phyloP scores from a whole-genome alignment of 2,797 vertebrate species.

The Myotis planiceps region DNA sequence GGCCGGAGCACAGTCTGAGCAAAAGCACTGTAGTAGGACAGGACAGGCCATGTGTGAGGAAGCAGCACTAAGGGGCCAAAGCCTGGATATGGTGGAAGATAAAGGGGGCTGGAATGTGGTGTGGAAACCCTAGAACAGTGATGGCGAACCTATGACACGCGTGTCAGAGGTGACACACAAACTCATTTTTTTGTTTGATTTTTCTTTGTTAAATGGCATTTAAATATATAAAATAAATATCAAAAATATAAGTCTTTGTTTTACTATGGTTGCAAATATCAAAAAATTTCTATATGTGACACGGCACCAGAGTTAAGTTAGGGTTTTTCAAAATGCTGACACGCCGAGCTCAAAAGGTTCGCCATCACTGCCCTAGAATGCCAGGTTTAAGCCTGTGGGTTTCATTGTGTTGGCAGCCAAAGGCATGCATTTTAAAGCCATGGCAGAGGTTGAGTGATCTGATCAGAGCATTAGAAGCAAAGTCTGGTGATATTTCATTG shows the following conservation, averaged over 20 bases:
- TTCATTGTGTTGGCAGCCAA: neutral
- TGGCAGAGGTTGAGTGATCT: neutral
- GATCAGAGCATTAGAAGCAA: neutral
- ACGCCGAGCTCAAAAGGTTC: too few relatives aligned
- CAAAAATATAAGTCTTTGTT: too few relatives aligned
- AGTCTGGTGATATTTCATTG: neutral
- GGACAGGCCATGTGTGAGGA: accelerated
- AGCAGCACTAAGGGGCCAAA: neutral
- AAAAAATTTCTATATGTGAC: too few relatives aligned
- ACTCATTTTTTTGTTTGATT: too few relatives aligned
- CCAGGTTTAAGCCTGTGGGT: neutral
- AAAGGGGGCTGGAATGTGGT: neutral
- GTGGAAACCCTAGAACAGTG: neutral
- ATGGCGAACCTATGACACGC: too few relatives aligned
- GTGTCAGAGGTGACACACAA: too few relatives aligned
- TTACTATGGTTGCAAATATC: too few relatives aligned
- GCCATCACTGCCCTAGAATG: neutral
- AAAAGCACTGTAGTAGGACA: neutral
- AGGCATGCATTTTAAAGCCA: neutral
- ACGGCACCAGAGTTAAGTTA: too few relatives aligned
- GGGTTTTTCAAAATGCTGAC: too few relatives aligned
- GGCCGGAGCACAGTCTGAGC: neutral
- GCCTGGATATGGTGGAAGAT: neutral
- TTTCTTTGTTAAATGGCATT: too few relatives aligned
- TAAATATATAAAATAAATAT: too few relatives aligned